These are phyloP conservation scores for Leptothorax acervorum DNA, from an alignment of 2,888 invertebrate genomes.

Conservation along the genomic window DNA sequence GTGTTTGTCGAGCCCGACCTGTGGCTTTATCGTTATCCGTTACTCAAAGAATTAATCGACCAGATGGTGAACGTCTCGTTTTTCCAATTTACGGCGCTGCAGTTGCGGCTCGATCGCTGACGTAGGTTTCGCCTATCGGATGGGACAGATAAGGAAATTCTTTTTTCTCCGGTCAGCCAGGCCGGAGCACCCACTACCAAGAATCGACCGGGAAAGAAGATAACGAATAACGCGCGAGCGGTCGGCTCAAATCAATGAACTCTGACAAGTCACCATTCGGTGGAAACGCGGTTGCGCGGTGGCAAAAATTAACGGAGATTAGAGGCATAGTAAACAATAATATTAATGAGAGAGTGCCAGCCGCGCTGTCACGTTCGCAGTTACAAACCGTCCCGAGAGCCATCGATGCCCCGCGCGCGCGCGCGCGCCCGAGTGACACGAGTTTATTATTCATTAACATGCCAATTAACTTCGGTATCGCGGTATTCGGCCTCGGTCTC, in stretches of 20 bases:
- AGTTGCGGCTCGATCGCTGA: slow-evolving; percentile 4
- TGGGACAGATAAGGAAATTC: slow-evolving; percentile 56
- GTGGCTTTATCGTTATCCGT: slow-evolving; percentile 32
- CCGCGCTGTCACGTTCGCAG: slow-evolving; percentile 72
- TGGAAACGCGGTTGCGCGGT: slow-evolving; percentile 33
- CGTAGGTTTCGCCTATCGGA: slow-evolving; percentile 52
- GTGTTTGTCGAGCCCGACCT: background rate
- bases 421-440: slow-evolving; percentile 74
- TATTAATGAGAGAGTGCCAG: slow-evolving; percentile 79
- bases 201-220: slow-evolving; percentile 69
- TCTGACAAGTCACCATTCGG: slow-evolving; percentile 68
- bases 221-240: slow-evolving; percentile 56
- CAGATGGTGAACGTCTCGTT: slow-evolving; percentile 38
- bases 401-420: slow-evolving; percentile 72
- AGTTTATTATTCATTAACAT: slow-evolving; percentile 83
- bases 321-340: slow-evolving; percentile 79
- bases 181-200: slow-evolving; percentile 58
- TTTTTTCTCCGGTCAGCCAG: slow-evolving; percentile 18
- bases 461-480: slow-evolving; percentile 81
- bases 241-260: slow-evolving; percentile 75
- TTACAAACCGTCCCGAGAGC: slow-evolving; percentile 74
- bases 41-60: slow-evolving; percentile 41
- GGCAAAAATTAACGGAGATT: slow-evolving; percentile 73
- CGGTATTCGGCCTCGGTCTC: slow-evolving; percentile 46
- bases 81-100: slow-evolving; percentile 30